Base-by-base conservation (phyloP, 2,888 invertebrate genomes). In the Oscheius sp. region DNA sequence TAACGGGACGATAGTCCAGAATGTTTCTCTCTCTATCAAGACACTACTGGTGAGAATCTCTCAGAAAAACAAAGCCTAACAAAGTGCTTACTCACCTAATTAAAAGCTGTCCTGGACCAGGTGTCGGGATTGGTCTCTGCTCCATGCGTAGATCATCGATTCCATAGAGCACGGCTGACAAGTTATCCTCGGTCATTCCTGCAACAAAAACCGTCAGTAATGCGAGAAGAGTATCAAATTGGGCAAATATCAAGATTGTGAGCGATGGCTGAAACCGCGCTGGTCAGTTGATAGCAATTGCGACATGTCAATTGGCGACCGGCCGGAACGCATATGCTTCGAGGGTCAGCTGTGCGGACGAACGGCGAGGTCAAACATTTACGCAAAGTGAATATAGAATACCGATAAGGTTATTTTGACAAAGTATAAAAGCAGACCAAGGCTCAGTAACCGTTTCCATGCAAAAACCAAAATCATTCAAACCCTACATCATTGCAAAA, bases 131-230 rank as follows among this genome's bases (percentile, higher is more conserved):
- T 13, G 76, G 72, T 35, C 77, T 63, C 63, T 82, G 80, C 48
- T 84, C 84, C 70, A 84, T 57, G 35, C 79, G 55, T 0, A 85
- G 73, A 59, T 84, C 84, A 32, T 78, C 77, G 9, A 76, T 77
- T 35, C 75, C 79, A 55, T 83, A 75, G 11, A 84, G 79, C 70
- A 84, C 84, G 1, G 84, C 84, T 1, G 84, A 79, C 1, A 83
- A 63, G 72, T 84, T 84, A 60, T 83, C 82, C 33, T 70, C 42
- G n/a, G 76, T 5, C 76, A 76, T 76, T 7, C 7, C 59, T 70
- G 48, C 37, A 50, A 29, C 10, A 53, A 50, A 37, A 35, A 60
- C 32, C 2, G 9, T 35, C 33, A 60, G 29, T n/a, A 60, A 60
- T 60, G 11, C 0, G 47, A 33, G 32, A 33, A 10, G 11, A 3